A percentile compares a stretch with the other conserved stretches of the same genome.
phyloP scores from a whole-genome alignment of 2,888 invertebrate species.

The Drosophila antonietae region DNA sequence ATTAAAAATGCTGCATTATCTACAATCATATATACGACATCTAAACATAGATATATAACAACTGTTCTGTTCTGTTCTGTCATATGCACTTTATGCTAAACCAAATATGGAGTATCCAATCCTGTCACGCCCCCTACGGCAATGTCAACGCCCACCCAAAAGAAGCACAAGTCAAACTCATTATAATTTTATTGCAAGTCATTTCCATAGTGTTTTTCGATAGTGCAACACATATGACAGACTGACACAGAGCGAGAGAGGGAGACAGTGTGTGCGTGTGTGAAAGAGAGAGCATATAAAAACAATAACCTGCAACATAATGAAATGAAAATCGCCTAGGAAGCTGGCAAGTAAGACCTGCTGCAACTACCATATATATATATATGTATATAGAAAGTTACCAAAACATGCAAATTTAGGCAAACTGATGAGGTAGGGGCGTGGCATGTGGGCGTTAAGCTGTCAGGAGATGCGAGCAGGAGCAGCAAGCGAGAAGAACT shows the following conservation, averaged over 20 bases:
- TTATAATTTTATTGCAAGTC: conserved; percentile 75
- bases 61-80: conserved; percentile 16
- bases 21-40: neutral
- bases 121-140: conserved; percentile 41
- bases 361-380: conserved; percentile 52
- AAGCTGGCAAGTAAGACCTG: too few species aligned
- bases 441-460: conserved; percentile 3
- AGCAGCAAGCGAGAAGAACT: conserved; percentile 30
- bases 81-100: conserved; percentile 61
- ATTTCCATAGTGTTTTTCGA: conserved; percentile 56
- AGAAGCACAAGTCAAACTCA: conserved; percentile 62
- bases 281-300: conserved; percentile 29
- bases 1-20: neutral
- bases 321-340: conserved; percentile 75
- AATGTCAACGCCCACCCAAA: conserved; percentile 38
- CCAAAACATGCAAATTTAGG: conserved; percentile 62
- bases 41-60: neutral
- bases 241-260: neutral
- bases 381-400: conserved; percentile 73
- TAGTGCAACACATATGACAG: conserved; percentile 14
- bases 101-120: conserved; percentile 48
- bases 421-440: neutral
- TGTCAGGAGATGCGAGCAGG: conserved; percentile 43
- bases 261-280: neutral
- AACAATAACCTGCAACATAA: conserved; percentile 68